A percentile compares a stretch with the other conserved stretches of the same genome.
Evolutionary conservation across 2,888 invertebrate species (phyloP).

Genomic region (Dione vanillae): DNA sequence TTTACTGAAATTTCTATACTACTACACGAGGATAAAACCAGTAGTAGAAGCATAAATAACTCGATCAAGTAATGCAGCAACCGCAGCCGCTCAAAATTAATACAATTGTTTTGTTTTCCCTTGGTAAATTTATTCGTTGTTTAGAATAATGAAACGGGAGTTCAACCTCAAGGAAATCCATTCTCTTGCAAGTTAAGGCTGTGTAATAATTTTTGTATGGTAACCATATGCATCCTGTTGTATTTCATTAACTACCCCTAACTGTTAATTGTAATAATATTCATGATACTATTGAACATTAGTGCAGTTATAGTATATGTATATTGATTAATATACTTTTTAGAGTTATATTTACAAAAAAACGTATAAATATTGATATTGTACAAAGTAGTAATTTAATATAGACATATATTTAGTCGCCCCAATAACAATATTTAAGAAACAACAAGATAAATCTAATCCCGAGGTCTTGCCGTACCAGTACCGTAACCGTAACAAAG

Average conservation of each 20-base stretch:
- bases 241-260: neutral
- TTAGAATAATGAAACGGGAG: slow-evolving; percentile 81
- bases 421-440: neutral
- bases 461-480: slow-evolving; percentile 30
- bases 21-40: slow-evolving; percentile 28
- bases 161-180: slow-evolving; percentile 78
- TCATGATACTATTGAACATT: neutral
- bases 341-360: too few relatives aligned
- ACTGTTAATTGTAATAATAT: neutral
- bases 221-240: slow-evolving; percentile 54
- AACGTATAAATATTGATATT: too few relatives aligned
- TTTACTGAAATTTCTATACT: slow-evolving; percentile 44
- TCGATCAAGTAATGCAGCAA: slow-evolving; percentile 78
- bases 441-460: slow-evolving; percentile 21
- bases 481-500: slow-evolving; percentile 42
- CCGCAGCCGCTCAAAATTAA: slow-evolving; percentile 78
- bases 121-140: slow-evolving; percentile 80
- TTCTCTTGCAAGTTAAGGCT: slow-evolving; percentile 78
- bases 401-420: neutral
- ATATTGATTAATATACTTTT: too few relatives aligned
- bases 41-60: slow-evolving; percentile 66
- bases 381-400: too few relatives aligned
- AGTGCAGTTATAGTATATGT: too few relatives aligned
- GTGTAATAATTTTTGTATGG: slow-evolving; percentile 73
- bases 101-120: slow-evolving; percentile 81